Conservation (phyloP, 2,888 invertebrate species). For the Pharmacophagus antenor region DNA sequence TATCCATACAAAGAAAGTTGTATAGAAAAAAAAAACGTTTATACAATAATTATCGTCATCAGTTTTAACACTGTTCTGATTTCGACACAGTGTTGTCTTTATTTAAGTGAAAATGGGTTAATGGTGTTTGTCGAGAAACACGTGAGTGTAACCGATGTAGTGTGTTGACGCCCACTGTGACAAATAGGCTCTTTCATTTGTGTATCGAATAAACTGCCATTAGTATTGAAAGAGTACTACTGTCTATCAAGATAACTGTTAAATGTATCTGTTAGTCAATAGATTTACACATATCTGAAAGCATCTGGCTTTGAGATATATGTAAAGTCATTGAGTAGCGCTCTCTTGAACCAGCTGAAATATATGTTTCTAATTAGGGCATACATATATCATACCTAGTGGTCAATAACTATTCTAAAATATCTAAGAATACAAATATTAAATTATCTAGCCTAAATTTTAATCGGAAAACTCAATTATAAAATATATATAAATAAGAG, state of each 20-base stretch:
- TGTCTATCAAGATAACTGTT: background rate
- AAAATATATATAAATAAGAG: too few relatives aligned
- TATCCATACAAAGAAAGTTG: background rate
- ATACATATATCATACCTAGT: too few relatives aligned
- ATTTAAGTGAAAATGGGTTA: constrained; percentile 25
- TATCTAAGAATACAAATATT: too few relatives aligned
- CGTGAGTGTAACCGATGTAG: constrained; percentile 1
- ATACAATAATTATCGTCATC: background rate
- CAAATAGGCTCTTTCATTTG: constrained; percentile 10
- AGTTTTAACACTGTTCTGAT: background rate
- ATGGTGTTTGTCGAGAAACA: constrained; percentile 23
- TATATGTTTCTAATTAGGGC: too few relatives aligned
- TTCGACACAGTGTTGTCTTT: constrained; percentile 3
- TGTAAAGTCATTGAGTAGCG: too few relatives aligned
- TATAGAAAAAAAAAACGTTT: background rate
- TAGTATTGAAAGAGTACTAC: background rate
- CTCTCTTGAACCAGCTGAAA: too few relatives aligned
- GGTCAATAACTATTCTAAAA: too few relatives aligned
- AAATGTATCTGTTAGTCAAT: background rate
- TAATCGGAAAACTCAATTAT: too few relatives aligned
- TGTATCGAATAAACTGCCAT: constrained; percentile 2
- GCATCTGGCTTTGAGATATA: too few relatives aligned
- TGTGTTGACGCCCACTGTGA: constrained; percentile 20
- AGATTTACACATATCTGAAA: too few relatives aligned
- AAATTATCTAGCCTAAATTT: too few relatives aligned